phyloP scores from a whole-genome alignment of 2,797 vertebrate genomes.

The Arremon aurantiirostris region DNA sequence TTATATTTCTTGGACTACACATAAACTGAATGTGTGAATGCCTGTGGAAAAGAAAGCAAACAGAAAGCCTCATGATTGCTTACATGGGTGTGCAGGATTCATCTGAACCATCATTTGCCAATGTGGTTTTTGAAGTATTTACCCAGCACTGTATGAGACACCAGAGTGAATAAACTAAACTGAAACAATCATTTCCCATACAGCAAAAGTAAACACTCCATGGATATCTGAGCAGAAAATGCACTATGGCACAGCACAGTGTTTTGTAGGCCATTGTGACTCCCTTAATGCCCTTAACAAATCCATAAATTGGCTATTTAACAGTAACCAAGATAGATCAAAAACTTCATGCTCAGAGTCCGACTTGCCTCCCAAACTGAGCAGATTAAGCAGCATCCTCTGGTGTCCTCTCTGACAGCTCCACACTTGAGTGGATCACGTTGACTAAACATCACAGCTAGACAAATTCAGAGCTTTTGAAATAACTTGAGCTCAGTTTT shows the following conservation, averaged over 20 bases:
- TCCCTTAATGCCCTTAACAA: constrained; percentile 56
- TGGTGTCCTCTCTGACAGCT: constrained; percentile 34
- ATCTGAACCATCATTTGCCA: background rate
- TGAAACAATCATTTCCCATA: background rate
- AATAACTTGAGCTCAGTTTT: constrained; percentile 59
- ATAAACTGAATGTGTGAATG: background rate
- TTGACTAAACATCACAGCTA: constrained; percentile 66
- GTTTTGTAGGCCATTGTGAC: constrained; percentile 6
- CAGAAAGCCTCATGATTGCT: background rate
- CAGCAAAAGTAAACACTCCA: background rate
- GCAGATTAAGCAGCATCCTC: constrained; percentile 39
- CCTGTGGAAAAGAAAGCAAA: constrained; percentile 6
- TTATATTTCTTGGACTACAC: background rate
- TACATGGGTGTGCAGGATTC: background rate
- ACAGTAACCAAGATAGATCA: constrained; percentile 25
- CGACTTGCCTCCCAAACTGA: constrained; percentile 43
- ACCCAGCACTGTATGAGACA: background rate
- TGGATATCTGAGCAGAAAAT: background rate
- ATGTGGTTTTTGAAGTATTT: background rate
- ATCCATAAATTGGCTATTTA: constrained; percentile 55
- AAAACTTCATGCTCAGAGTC: constrained; percentile 50
- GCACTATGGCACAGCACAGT: background rate
- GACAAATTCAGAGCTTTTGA: constrained; percentile 53
- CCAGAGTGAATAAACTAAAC: background rate
- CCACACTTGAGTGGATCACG: constrained; percentile 63